Evolutionary conservation across 2,797 vertebrate species (phyloP).

Genomic region (Garrulus glandarius): DNA sequence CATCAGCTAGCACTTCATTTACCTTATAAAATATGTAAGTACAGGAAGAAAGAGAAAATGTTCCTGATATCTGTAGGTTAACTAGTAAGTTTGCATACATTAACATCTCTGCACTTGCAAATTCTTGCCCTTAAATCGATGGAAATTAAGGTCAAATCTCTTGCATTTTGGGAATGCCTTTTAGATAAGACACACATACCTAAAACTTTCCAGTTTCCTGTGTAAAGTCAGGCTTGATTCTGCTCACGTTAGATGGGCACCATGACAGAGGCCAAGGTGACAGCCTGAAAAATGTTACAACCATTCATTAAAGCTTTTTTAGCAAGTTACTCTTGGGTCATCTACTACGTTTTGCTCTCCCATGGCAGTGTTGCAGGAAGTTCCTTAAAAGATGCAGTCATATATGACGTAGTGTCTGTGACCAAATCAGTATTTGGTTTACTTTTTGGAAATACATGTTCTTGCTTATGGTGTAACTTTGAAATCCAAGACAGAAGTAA

Average conservation of each 20-base stretch:
- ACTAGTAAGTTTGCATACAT: neutral
- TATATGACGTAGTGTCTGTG: neutral
- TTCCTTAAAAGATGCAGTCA: neutral
- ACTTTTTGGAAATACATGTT: neutral
- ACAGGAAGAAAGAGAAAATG: neutral
- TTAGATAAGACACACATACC: neutral
- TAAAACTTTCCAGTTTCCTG: neutral
- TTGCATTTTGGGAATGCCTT: neutral
- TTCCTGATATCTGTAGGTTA: neutral
- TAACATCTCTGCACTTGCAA: neutral
- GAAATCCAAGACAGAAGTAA: neutral
- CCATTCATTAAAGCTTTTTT: neutral
- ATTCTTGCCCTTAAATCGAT: neutral
- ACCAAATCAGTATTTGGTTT: neutral
- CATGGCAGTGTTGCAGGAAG: neutral
- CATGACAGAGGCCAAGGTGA: neutral
- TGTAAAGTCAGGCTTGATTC: neutral
- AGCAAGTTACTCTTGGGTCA: neutral
- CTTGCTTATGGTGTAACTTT: neutral
- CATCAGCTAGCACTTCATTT: neutral
- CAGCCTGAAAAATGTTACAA: neutral
- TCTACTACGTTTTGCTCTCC: neutral
- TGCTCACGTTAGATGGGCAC: accelerated
- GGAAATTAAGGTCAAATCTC: neutral
- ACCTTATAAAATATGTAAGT: neutral